Base-by-base conservation (phyloP, 2,113 vertebrate species). In the Dunckerocampus dactyliophorus region DNA sequence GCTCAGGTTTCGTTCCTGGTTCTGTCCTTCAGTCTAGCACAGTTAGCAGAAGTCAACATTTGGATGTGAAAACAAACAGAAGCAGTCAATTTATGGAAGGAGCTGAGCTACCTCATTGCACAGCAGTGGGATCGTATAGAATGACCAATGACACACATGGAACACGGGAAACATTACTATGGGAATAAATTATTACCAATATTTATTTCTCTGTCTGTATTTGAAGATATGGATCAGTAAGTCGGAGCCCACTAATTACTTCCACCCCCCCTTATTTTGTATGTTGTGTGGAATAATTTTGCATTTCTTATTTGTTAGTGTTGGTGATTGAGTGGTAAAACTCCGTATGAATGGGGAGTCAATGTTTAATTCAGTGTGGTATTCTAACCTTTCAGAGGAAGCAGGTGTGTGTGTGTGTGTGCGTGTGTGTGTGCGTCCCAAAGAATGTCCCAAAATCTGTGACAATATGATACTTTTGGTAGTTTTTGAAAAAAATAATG, bases 311-410 rank as follows among this genome's bases (percentile, higher is more conserved):
- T 63, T 67, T 79, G 59, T 81, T 81, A 63, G 63, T 63, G 31
- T 56, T 69, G 59, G 70, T 75, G 66, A 66, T 69, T 79, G 31
- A 48, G 58, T 14, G 42, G 60, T 22, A 63, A 58, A 60, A 51
- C 50, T 71, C 49, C 9, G 56, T 46, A 53, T 34, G 24, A 16
- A 14, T 7, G 28, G 56, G 39, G 52, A 69, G 71, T 73, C 76
- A 71, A 63, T 69, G 71, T 67, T 59, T 60, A 57, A 59, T 79
- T 67, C 57, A 53, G 62, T 46, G 53, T 67, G 68, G 57, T 17
- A 67, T 50, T 71, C 24, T 50, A 61, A 28, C 56, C 48, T 28
- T 45, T 52, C 68, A 7, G 4, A 51, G n/a, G 19, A 22, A 51
- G 49, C 10, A 51, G 49, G 8, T 20, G 22, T 22, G 22, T 51